Base-by-base conservation (phyloP, 1,140 invertebrate genomes). In the Cataglyphis hispanica region DNA sequence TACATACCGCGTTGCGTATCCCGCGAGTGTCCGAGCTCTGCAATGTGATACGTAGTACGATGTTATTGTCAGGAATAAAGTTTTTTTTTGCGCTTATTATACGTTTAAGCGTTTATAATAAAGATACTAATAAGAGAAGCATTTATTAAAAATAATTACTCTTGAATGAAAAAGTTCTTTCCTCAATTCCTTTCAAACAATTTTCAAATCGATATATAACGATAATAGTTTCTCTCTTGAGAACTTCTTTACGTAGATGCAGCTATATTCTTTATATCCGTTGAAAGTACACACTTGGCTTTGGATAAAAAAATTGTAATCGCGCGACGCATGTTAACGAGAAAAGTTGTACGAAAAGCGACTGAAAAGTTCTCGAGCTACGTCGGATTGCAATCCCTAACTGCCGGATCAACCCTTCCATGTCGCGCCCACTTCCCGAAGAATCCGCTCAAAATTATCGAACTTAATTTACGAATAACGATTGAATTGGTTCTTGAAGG, bases 401-500 rank as follows among this genome's bases (percentile, higher is more conserved):
- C 84, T 75, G 58, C 27, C 84, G 43, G 56, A 37, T 34, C 64
- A 83, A 90, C 83, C 89, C 85, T 89, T 88, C 67, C 72, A 76
- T 81, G 50, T 75, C 83, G 58, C 64, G 40, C 34, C 3, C 43
- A 64, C 77, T 61, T 81, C 89, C 84, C 72, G 56, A 87, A 84
- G 78, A 77, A n/a, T 11, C 77, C 84, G 88, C 86, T 91, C 86
- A 72, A 88, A 91, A 91, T 91, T 91, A 88, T 72, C 66, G 91
- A 91, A 91, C 87, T 91, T 91, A 89, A 91, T 91, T 91, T 87
- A 43, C 90, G 85, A 89, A 91, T 87, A 75, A 78, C 81, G 88
- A 91, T 91, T 91, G 91, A 91, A 91, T 91, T 91, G 90, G 78
- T 87, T 88, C 90, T 91, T 86, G 84, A 91, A 91, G 83, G 85